Evolutionary conservation across 2,113 vertebrate species (phyloP).

Genomic region (Megaptera novaeangliae): DNA sequence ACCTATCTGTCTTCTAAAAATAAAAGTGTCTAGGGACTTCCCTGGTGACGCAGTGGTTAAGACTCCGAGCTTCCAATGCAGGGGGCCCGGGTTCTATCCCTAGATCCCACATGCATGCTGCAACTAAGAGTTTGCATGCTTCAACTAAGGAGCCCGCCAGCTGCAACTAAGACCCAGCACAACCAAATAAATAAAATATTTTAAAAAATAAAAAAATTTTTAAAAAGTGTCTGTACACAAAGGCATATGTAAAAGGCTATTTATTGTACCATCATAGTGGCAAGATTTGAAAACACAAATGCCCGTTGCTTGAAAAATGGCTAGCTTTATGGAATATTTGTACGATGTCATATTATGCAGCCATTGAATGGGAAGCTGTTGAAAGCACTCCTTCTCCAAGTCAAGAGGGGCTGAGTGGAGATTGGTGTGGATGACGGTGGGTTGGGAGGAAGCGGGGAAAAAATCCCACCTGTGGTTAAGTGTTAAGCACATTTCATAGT

Average conservation of each 20-base stretch:
- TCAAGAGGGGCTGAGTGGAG: not conserved
- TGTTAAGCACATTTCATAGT: not conserved
- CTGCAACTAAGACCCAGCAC: no score
- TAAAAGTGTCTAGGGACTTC: not conserved
- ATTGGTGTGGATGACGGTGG: not conserved
- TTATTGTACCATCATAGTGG: not conserved
- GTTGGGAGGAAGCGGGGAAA: not conserved
- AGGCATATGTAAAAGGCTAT: not conserved
- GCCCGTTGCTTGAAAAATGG: not conserved
- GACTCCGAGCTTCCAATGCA: no score
- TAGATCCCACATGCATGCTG: no score
- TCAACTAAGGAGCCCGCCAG: no score
- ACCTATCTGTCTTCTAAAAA: not conserved
- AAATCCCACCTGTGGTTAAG: not conserved
- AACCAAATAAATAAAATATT: no score
- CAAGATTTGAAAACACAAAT: not conserved
- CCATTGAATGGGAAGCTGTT: no score
- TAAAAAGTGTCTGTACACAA: not conserved
- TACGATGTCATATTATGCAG: no score
- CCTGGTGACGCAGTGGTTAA: no score
- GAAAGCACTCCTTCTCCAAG: not conserved
- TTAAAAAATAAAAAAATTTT: no score
- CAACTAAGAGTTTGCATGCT: no score
- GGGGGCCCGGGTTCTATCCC: no score
- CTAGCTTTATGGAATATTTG: not conserved